Evolutionary conservation across 2,888 invertebrate genomes (phyloP).

Genomic region (Autographa gamma): DNA sequence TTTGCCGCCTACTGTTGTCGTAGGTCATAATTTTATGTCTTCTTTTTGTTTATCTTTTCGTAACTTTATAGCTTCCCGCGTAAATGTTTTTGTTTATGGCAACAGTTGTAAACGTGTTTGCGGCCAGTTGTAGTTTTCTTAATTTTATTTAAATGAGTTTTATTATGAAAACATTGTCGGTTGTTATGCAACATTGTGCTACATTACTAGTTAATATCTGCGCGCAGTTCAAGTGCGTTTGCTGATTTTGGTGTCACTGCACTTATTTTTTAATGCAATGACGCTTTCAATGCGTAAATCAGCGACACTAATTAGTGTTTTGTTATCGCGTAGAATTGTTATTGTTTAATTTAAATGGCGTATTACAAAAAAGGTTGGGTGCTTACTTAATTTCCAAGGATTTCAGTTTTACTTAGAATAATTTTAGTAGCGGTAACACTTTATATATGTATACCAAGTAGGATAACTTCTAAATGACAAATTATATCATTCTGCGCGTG

Average conservation of each 20-base stretch:
- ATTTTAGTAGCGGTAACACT: background rate
- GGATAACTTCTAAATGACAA: background rate
- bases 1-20: conserved; percentile 89
- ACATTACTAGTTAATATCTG: conserved; percentile 11
- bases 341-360: background rate
- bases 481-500: background rate
- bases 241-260: conserved; percentile 11
- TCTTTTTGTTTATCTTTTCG: conserved; percentile 89
- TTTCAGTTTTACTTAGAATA: background rate
- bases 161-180: conserved; percentile 24
- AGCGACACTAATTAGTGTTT: conserved; percentile 11
- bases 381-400: background rate
- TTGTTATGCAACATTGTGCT: conserved; percentile 31
- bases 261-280: conserved; percentile 22
- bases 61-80: conserved; percentile 85
- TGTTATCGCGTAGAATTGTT: conserved; percentile 6
- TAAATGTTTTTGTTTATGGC: conserved; percentile 74
- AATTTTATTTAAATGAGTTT: conserved; percentile 39
- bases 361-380: background rate
- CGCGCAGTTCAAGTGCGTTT: conserved; percentile 21
- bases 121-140: conserved; percentile 40
- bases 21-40: conserved; percentile 89
- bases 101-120: conserved; percentile 52
- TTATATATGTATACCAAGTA: no score
- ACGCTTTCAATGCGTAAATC: conserved; percentile 17